Percentiles rank a stretch among this genome's conserved stretches.
phyloP scores from a whole-genome alignment of 2,888 invertebrate genomes.

The Hartigia nigra region DNA sequence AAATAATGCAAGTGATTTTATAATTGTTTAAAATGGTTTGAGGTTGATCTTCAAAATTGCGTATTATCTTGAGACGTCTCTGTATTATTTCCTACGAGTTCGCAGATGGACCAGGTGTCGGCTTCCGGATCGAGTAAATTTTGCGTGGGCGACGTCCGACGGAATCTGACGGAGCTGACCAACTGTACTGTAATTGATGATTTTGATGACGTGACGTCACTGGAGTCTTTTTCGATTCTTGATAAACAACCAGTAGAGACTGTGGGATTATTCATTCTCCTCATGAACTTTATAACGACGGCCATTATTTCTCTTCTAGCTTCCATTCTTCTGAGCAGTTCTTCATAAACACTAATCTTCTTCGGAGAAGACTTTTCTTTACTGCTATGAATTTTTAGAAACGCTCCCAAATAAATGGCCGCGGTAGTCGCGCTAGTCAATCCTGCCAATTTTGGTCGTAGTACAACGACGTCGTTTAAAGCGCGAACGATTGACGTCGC shows the following conservation, averaged over 20 bases:
- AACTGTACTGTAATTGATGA: neutral
- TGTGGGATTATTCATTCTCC: conserved; percentile 71
- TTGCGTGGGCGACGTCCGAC: conserved; percentile 6
- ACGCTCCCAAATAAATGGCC: conserved; percentile 69
- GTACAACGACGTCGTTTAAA: conserved; percentile 67
- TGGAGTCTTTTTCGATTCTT: neutral
- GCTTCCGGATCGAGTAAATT: neutral
- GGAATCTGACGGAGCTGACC: neutral
- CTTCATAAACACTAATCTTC: conserved; percentile 60
- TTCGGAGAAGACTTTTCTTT: conserved; percentile 36
- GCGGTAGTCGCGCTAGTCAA: conserved; percentile 68
- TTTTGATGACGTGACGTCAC: neutral
- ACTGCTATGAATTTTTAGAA: conserved; percentile 67
- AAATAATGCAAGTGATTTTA: neutral
- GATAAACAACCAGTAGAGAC: conserved; percentile 16
- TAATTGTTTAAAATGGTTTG: neutral
- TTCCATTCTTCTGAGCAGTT: conserved; percentile 62
- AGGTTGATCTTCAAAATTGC: neutral
- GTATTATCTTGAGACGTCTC: neutral
- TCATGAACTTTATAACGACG: conserved; percentile 66
- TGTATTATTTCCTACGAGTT: neutral
- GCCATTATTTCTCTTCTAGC: conserved; percentile 64
- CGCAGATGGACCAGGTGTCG: neutral
- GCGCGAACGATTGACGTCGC: conserved; percentile 69
- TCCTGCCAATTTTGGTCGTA: conserved; percentile 74